Base-by-base conservation (phyloP, 2,113 vertebrate genomes). In the Sterrhoptilus dennistouni region DNA sequence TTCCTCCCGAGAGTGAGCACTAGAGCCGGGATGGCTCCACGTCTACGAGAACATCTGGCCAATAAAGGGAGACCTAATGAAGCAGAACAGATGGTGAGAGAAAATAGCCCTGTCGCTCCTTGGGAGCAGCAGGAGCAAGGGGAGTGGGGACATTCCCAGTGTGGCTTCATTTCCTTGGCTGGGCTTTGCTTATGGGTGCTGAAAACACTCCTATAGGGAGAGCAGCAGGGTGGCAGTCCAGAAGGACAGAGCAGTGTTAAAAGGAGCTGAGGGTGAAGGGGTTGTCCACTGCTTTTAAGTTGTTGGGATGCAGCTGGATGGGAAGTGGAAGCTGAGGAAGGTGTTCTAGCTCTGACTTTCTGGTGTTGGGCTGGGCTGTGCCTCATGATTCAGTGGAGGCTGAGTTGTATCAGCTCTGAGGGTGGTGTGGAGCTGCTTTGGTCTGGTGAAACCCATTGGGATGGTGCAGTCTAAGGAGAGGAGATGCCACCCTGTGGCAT, bases 71-170 rank as follows among this genome's bases (percentile, higher is more conserved):
- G 78, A 75, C 80, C 21, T 89, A 31, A 78, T 4, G 36, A 79
- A 88, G 70, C 40, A 16, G 27, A 92, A 64, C 93, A 92, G 93
- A 87, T 97, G 87, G 77, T 77, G 61, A 83, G 95, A 95, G 75
- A 78, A 96, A 80, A 96, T 19, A 52, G 63, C 80, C 47, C 82
- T 14, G 5, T n/a, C 2, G 5, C 76, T 90, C 81, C 89, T 59
- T 59, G 57, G 24, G 84, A 82, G 63, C 79, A 69, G 65, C 56
- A 77, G 42, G 35, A 20, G 50, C 0, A 0, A 78, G 49, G 53
- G 53, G 19, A 87, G 42, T 2, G 0, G 64, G 69, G 29, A 63
- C 35, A 56, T 44, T 14, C 35, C 56, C 8, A 2, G 70, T 45
- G 33, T 27, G 47, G 52, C 85, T 72, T 40, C 11, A 1, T 49